phyloP scores from a whole-genome alignment of 2,113 vertebrate species.

The Cephalopterus ornatus region DNA sequence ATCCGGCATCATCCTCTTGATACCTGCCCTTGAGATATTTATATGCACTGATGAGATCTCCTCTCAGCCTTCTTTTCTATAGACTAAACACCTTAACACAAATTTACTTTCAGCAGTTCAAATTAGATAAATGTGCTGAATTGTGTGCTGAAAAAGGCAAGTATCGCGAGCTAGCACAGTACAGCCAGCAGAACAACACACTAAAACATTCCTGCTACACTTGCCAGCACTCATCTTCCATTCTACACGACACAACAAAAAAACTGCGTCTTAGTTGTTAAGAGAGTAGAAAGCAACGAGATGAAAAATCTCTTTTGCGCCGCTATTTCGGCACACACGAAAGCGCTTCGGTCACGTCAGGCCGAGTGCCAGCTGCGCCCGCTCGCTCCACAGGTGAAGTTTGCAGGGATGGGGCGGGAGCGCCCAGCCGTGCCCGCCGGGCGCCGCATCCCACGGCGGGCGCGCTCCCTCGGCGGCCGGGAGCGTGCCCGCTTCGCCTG shows the following conservation, averaged over 20 bases:
- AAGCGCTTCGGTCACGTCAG: fast-evolving
- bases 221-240: background rate
- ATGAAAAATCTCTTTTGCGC: fast-evolving
- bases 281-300: fast-evolving
- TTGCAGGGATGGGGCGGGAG: background rate
- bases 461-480: background rate
- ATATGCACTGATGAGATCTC: background rate
- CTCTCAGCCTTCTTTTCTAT: background rate
- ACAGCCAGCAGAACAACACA: background rate
- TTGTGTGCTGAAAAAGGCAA: background rate
- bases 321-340: fast-evolving
- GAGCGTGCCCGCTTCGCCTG: background rate
- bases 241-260: background rate
- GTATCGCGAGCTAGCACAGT: background rate
- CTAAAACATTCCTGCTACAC: background rate
- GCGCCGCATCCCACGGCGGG: background rate
- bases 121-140: background rate
- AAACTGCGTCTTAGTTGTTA: fast-evolving
- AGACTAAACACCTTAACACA: background rate
- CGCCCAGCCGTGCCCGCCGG: background rate
- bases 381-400: background rate
- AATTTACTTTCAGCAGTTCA: background rate
- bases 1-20: background rate
- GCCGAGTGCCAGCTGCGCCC: background rate
- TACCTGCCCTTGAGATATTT: background rate